Base-by-base conservation (phyloP, 2,797 vertebrate species). In the Oryzias sinensis region DNA sequence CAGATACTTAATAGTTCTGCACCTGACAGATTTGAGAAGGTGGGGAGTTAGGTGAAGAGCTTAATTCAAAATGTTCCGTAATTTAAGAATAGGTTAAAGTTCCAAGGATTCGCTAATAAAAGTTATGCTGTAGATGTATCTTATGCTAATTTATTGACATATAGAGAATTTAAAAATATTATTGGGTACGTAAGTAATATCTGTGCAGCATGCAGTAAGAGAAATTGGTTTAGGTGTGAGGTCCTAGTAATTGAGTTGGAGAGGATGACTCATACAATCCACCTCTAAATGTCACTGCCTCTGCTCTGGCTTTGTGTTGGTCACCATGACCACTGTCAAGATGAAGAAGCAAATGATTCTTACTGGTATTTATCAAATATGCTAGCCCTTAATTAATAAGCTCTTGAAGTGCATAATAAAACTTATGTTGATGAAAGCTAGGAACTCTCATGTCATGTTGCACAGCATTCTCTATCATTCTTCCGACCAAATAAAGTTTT, bases 231-330 rank as follows among this genome's bases (percentile, higher is more conserved):
- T 56, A 56, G 62, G 53, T 68, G 27, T 55, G 55, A 69, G 61
- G 58, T 6, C 59, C 20, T 68, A 47, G 70, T 80, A 68, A 84
- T 81, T 66, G 70, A 72, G 50, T 56, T 68, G 74, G 60, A 68
- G 51, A 53, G 15, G 56, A 75, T 82, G 78, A 86, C 55, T 82
- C 76, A 84, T 49, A 54, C 53, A 59, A 29, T 62, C 56, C 61
- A 46, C 43, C 56, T 72, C 49, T 61, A 74, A 76, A 77, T 80
- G 83, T 85, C 73, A 72, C 50, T 61, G 53, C 64, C 57, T 74
- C 46, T 62, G 14, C 52, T 51, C 51, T 49, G 56, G 16, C 68
- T 72, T 51, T 27, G 53, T 43, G 57, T 62, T 51, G 27, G 46
- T 73, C 73, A 62, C 63, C 15, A 43, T 61, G 68, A 66, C 76